These are phyloP conservation scores for Anhinga rufa DNA, from an alignment of 2,113 vertebrate genomes.

Conservation along the genomic window DNA sequence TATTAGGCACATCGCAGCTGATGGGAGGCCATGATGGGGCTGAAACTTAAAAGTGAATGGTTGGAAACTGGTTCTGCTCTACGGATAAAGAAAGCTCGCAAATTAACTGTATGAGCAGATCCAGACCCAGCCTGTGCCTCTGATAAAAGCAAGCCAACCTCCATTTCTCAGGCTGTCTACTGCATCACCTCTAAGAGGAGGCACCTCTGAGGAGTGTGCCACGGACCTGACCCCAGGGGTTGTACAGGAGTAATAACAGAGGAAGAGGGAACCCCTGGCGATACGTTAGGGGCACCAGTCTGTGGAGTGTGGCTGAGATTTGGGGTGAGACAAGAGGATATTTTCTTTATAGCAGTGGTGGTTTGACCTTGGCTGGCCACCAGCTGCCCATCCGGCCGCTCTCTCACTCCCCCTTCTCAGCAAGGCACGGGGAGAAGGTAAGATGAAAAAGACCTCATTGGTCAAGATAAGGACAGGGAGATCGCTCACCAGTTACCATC, in stretches of 20 bases:
- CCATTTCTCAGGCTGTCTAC: neutral
- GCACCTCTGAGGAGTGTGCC: neutral
- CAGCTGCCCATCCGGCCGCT: neutral
- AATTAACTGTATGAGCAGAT: neutral
- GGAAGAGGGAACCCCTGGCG: neutral
- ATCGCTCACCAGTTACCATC: neutral
- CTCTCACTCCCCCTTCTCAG: neutral
- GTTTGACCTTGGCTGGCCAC: neutral
- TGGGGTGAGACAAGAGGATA: neutral
- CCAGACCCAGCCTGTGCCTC: rapidly evolving
- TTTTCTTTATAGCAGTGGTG: neutral
- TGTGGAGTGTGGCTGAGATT: neutral
- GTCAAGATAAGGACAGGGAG: neutral
- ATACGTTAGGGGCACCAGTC: neutral
- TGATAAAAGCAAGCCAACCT: neutral
- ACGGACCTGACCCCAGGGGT: neutral
- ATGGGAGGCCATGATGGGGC: neutral
- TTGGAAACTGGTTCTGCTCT: neutral
- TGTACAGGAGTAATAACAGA: neutral
- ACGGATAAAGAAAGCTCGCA: neutral
- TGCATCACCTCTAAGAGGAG: neutral
- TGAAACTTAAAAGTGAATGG: neutral
- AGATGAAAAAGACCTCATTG: neutral
- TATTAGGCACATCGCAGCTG: neutral
- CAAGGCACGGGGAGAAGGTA: neutral